These are phyloP conservation scores for Caenorhabditis sinica DNA, from an alignment of 2,888 invertebrate species.

Conservation along the genomic window DNA sequence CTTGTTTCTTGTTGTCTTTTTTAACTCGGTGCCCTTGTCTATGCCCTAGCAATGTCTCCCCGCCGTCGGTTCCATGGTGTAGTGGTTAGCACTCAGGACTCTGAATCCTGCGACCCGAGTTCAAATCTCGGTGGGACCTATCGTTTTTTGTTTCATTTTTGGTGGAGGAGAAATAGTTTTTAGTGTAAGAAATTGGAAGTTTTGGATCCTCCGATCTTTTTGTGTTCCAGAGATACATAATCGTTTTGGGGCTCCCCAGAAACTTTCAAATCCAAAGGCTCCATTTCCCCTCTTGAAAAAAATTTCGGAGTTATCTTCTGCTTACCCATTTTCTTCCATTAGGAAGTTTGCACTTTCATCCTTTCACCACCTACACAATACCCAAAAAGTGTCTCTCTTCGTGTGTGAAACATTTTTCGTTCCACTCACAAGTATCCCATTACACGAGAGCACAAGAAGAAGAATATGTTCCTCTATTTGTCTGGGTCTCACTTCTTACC, in stretches of 20 bases:
- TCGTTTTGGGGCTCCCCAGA: too few species aligned
- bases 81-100: constrained; percentile 79
- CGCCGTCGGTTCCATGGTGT: constrained; percentile 71
- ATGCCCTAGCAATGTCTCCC: too few species aligned
- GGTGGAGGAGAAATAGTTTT: too few species aligned
- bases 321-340: background rate
- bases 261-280: too few species aligned
- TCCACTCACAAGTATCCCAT: constrained; percentile 46
- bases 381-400: constrained; percentile 16
- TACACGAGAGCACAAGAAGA: constrained; percentile 26
- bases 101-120: constrained; percentile 78
- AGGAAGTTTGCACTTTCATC: background rate
- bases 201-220: too few species aligned
- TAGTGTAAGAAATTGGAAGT: too few species aligned
- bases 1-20: too few species aligned
- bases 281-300: too few species aligned
- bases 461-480: background rate
- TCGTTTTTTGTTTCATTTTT: constrained; percentile 15
- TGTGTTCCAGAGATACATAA: too few species aligned
- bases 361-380: constrained; percentile 5
- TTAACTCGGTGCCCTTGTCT: too few species aligned
- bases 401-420: constrained; percentile 31
- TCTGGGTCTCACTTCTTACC: background rate
- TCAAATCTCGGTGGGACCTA: constrained; percentile 79
- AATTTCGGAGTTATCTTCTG: background rate